Conservation (phyloP, 2,113 vertebrate genomes). For the Ciconia boyciana region DNA sequence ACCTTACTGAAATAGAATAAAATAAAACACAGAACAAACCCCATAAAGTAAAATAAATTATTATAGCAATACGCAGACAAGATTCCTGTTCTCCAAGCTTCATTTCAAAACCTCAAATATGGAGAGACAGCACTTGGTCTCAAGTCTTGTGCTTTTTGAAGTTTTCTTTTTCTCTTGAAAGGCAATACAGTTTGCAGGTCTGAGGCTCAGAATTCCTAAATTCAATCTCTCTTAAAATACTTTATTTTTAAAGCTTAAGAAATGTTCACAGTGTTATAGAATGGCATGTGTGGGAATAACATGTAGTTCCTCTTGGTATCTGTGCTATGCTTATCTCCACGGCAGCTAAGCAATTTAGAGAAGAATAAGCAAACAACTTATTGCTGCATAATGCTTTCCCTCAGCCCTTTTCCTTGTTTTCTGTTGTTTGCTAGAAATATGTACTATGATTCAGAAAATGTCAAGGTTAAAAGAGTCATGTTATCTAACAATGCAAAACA, state of each 20-base stretch:
- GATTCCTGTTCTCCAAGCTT: neutral
- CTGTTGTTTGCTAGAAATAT: neutral
- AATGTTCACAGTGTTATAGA: neutral
- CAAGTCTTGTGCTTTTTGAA: neutral
- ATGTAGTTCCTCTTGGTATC: neutral
- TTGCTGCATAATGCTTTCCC: neutral
- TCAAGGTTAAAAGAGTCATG: neutral
- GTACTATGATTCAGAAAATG: neutral
- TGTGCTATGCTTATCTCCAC: constrained; percentile 25
- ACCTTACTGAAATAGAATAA: neutral
- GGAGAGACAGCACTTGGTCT: neutral
- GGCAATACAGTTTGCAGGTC: neutral
- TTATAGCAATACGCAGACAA: neutral
- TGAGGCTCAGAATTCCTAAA: neutral
- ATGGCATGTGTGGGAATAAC: neutral
- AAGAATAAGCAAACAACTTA: constrained; percentile 19
- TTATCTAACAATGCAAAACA: neutral
- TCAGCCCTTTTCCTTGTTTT: neutral
- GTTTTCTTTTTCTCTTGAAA: neutral
- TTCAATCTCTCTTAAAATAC: neutral
- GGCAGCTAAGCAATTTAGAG: constrained; percentile 19
- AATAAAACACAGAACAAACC: neutral
- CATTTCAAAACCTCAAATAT: neutral
- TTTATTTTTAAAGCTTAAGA: neutral
- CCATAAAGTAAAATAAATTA: neutral